A percentile compares a stretch with the other conserved stretches of the same genome.
phyloP scores from a whole-genome alignment of 2,797 vertebrate species.

The Mormyrus proboscirostris region DNA sequence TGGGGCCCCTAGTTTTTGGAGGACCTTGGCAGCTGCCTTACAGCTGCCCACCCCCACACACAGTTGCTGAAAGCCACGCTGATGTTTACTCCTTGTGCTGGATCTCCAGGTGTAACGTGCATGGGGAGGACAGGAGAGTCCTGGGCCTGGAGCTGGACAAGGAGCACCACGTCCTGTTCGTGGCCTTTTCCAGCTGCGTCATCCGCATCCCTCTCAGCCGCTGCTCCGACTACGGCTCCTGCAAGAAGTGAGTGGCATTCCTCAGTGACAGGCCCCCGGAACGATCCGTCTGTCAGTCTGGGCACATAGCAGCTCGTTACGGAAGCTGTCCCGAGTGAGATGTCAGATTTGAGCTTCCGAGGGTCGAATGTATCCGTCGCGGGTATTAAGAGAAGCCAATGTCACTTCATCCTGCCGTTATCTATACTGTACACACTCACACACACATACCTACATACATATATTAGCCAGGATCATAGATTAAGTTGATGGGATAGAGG shows the following conservation, averaged over 20 bases:
- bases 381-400: neutral
- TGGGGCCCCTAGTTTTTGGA: neutral
- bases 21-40: neutral
- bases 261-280: neutral
- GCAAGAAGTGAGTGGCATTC: conserved; percentile 67
- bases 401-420: neutral
- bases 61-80: neutral
- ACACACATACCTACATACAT: neutral
- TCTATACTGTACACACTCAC: neutral
- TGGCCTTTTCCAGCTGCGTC: conserved; percentile 82
- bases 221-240: conserved; percentile 70
- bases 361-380: neutral
- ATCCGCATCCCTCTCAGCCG: conserved; percentile 81
- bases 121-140: conserved; percentile 75
- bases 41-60: neutral
- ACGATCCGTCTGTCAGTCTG: neutral
- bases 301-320: neutral
- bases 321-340: neutral
- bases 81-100: neutral
- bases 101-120: conserved; percentile 68
- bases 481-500: neutral
- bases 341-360: neutral
- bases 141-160: conserved; percentile 81
- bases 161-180: conserved; percentile 77
- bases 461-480: neutral